These are phyloP conservation scores for Agrotis puta DNA, from an alignment of 2,888 invertebrate species.

Conservation along the genomic window DNA sequence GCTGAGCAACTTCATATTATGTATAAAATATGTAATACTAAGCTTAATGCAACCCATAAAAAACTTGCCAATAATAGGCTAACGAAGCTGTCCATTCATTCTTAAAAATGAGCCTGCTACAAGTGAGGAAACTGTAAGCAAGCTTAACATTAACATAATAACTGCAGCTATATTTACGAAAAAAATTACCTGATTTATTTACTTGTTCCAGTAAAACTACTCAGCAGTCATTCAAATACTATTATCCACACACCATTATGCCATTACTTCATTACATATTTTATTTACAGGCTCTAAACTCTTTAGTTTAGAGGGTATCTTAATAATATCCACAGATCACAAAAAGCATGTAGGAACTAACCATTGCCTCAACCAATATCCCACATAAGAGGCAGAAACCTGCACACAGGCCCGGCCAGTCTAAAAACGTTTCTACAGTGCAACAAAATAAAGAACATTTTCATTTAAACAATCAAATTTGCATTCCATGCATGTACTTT, in stretches of 20 bases:
- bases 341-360: not conserved
- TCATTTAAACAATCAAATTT: not conserved
- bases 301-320: not conserved
- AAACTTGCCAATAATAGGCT: too few relatives aligned
- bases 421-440: not conserved
- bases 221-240: not conserved
- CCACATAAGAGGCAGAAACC: not conserved
- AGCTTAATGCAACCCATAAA: not conserved
- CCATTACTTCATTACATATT: not conserved
- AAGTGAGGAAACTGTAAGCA: not conserved
- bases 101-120: slow-evolving; percentile 5
- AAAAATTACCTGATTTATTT: too few relatives aligned
- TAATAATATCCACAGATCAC: not conserved
- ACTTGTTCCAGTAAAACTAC: too few relatives aligned
- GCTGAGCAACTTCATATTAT: not conserved
- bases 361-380: too few relatives aligned
- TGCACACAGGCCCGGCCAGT: not conserved
- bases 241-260: not conserved
- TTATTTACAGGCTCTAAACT: not conserved
- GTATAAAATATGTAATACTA: not conserved
- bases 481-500: not conserved
- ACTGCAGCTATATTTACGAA: not conserved
- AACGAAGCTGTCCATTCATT: not conserved
- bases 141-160: not conserved
- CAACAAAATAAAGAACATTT: not conserved